Conservation (phyloP, 2,113 vertebrate species). For the Nibea albiflora region DNA sequence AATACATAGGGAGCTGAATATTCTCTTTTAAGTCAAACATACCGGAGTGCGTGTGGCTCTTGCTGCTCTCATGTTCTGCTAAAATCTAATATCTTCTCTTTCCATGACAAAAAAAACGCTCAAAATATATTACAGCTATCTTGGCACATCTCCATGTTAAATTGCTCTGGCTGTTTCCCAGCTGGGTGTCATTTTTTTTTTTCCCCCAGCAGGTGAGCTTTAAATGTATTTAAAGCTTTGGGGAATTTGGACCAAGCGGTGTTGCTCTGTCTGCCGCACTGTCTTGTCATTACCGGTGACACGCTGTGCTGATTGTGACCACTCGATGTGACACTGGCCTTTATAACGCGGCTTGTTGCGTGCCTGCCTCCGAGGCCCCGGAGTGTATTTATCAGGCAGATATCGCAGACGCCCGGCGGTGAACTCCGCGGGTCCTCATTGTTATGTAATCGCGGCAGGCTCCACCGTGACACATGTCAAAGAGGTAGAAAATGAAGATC, state of each 20-base stretch:
- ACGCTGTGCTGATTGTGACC: slow-evolving; percentile 42
- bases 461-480: slow-evolving; percentile 66
- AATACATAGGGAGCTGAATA: slow-evolving; percentile 7
- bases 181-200: slow-evolving; percentile 1
- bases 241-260: not conserved
- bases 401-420: slow-evolving; percentile 37
- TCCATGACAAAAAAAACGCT: no score
- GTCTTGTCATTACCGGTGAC: slow-evolving; percentile 57
- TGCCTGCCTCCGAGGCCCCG: slow-evolving; percentile 37
- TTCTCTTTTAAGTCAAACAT: slow-evolving; percentile 36
- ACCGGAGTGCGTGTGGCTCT: not conserved
- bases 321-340: slow-evolving; percentile 61
- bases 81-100: not conserved
- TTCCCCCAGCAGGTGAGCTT: not conserved
- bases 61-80: not conserved
- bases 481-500: slow-evolving; percentile 73
- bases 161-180: slow-evolving; percentile 13
- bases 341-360: slow-evolving; percentile 44
- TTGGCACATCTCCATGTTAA: not conserved
- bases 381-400: slow-evolving; percentile 71
- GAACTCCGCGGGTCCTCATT: slow-evolving; percentile 49
- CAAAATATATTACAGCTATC: not conserved
- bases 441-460: slow-evolving; percentile 63
- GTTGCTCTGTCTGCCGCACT: not conserved
- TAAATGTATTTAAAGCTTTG: slow-evolving; percentile 1